Evolutionary conservation across 2,888 invertebrate species (phyloP), one percentile per base, ranked within the genome.

Genomic region (Ochropleura leucogaster): DNA sequence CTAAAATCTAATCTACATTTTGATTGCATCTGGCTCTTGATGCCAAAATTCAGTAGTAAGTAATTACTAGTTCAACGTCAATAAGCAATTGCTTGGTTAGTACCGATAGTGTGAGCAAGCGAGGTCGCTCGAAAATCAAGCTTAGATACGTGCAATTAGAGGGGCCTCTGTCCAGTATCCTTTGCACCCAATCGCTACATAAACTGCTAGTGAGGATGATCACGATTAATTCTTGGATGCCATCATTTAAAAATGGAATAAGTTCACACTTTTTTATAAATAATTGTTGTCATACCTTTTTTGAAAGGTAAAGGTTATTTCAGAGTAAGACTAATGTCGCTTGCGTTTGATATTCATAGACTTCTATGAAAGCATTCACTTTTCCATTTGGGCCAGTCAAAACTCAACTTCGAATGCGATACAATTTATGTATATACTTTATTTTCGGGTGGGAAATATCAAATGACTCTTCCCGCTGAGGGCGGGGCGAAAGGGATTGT

Each of bases 111-210:
- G 42, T 60, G 40, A 42, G 46, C 40, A 14, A 20, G 57, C 40
- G 51, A 70, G 20, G 51, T 75, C 42, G 40, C 40, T 40, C 51
- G 51, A 71, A n/a, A 79, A 79, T 42, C 20, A 10, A 71, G 46
- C 47, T 53, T 79, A 79, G 71, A 47, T 40, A 10, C 30, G 42
- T 30, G 71, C 72, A 75, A 79, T 75, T 75, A 79, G 49, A 16
- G 70, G 9, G 18, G 18, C 59, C 51, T 79, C 79, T 79, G 71
- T 79, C 40, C 59, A 60, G 7, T 7, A 12, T 16, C 70, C 71
- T 60, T 60, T 79, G 60, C 69, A 18, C 60, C 42, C 20, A 18
- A 79, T 30, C 49, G 6, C 68, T 68, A 18, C 20, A 49, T 7
- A 30, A 30, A 30, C 30, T 30, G 30, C 30, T 30, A 30, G 30